Conservation (phyloP, 2,888 invertebrate species). For the Lamellibrachia columna region DNA sequence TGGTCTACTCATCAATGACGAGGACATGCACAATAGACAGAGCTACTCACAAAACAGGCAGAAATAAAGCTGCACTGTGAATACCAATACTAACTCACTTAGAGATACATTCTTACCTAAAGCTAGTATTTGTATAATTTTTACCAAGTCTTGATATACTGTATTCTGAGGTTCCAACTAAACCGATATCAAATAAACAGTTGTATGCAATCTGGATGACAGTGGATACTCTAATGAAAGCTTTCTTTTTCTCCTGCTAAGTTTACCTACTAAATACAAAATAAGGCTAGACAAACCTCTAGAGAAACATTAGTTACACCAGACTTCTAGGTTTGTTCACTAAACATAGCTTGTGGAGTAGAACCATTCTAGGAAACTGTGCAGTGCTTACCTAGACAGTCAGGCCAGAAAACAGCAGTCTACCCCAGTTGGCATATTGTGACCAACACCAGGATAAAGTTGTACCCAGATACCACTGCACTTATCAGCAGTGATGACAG, state of each 20-base stretch:
- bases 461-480: neutral
- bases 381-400: neutral
- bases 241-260: neutral
- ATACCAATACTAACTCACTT: neutral
- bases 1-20: neutral
- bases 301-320: neutral
- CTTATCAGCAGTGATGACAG: neutral
- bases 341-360: neutral
- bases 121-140: neutral
- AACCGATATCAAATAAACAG: neutral
- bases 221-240: neutral
- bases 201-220: neutral
- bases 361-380: neutral
- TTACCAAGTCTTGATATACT: neutral
- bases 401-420: neutral
- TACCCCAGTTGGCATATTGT: neutral
- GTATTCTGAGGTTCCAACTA: neutral
- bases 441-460: neutral
- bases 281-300: neutral
- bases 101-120: neutral
- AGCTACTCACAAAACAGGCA: neutral
- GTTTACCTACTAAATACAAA: neutral
- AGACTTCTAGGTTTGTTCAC: neutral
- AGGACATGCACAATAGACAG: neutral
- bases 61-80: neutral